Evolutionary conservation across 2,113 vertebrate species (phyloP).

Genomic region (Platanista minor): DNA sequence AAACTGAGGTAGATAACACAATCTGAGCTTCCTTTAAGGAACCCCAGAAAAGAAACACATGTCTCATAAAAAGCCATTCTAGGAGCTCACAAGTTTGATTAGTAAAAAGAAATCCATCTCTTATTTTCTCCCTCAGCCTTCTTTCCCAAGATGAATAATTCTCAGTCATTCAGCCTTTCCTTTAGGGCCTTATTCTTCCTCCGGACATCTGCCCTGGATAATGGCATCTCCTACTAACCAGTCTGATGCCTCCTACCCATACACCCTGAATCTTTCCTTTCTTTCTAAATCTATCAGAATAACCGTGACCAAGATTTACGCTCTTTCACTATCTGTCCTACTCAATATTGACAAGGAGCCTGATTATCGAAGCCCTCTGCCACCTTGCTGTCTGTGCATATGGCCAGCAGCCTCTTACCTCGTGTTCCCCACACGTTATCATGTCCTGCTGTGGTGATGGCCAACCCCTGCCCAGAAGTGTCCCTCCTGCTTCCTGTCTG

Average conservation of each 20-base stretch:
- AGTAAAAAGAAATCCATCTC: background rate
- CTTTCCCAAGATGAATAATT: background rate
- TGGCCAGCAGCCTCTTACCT: background rate
- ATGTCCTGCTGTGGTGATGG: background rate
- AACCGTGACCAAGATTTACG: background rate
- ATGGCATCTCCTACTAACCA: background rate
- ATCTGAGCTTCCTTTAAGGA: background rate
- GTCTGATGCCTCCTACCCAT: background rate
- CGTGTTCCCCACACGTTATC: background rate
- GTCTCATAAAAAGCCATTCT: background rate
- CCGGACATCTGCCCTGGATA: background rate
- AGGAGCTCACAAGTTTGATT: background rate
- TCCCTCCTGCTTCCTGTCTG: background rate
- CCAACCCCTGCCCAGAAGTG: no score
- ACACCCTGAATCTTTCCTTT: background rate
- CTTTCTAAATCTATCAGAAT: background rate
- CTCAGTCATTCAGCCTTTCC: background rate
- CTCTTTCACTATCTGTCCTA: background rate
- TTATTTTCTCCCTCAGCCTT: background rate
- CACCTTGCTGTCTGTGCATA: background rate
- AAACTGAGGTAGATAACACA: background rate
- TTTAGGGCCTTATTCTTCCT: background rate
- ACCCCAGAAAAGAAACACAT: background rate
- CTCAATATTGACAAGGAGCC: background rate
- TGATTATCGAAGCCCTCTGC: background rate